A percentile compares a stretch with the other conserved stretches of the same genome.
Conservation (phyloP, 2,797 vertebrate genomes). For the Pygocentrus nattereri region DNA sequence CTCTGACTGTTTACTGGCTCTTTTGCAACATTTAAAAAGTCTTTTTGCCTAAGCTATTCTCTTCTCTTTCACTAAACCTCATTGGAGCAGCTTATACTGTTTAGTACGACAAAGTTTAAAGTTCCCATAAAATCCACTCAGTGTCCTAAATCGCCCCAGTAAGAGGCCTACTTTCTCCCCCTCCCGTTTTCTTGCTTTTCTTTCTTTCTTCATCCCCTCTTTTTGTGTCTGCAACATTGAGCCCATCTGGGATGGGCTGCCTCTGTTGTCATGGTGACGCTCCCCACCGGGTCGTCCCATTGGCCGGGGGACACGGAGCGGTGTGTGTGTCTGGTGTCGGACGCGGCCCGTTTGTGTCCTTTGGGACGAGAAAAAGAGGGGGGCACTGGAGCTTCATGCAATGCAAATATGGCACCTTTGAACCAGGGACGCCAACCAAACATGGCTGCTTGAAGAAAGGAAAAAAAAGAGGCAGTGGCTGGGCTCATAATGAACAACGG, state of each 20-base stretch:
- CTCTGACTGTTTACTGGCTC: background rate
- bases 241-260: conserved; percentile 64
- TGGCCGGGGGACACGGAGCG: conserved; percentile 53
- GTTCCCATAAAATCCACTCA: conserved; percentile 1
- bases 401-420: conserved; percentile 63
- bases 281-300: conserved; percentile 55
- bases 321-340: conserved; percentile 53
- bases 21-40: background rate
- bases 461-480: background rate
- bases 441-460: conserved; percentile 26
- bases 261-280: conserved; percentile 58
- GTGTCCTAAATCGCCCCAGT: conserved; percentile 32
- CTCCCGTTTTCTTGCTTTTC: background rate
- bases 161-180: conserved; percentile 11
- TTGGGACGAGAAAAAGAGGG: conserved; percentile 40
- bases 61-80: background rate
- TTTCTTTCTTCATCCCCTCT: conserved; percentile 34
- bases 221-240: conserved; percentile 64
- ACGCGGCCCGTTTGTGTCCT: conserved; percentile 57
- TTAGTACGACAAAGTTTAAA: conserved; percentile 9
- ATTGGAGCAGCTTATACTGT: conserved; percentile 11
- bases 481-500: conserved; percentile 34
- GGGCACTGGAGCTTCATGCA: conserved; percentile 55
- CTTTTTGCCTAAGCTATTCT: background rate
- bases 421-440: conserved; percentile 45